phyloP scores from a whole-genome alignment of 37 sponge, comb jelly and placozoan genomes.

The Ianthella basta region DNA sequence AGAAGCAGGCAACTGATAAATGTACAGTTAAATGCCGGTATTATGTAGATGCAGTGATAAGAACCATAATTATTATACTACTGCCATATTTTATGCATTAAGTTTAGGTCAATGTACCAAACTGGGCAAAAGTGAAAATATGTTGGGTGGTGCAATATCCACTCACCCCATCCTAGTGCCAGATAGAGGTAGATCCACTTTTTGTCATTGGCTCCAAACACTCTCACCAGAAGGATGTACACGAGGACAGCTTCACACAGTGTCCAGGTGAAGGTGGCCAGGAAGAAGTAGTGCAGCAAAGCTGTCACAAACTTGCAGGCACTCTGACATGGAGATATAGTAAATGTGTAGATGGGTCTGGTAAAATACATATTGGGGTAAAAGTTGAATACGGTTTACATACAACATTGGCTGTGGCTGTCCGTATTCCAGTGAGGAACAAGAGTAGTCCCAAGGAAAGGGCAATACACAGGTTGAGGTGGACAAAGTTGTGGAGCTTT shows the following conservation, averaged over 20 bases:
- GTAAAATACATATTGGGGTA: too few relatives aligned
- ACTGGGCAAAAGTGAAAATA: too few relatives aligned
- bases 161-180: constrained; percentile 23
- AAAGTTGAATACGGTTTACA: too few relatives aligned
- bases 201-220: constrained; percentile 13
- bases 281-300: constrained; percentile 48
- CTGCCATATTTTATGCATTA: too few relatives aligned
- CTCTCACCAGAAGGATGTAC: constrained; percentile 35
- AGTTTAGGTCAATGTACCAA: too few relatives aligned
- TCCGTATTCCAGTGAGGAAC: too few relatives aligned
- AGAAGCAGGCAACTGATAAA: background rate
- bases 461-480: too few relatives aligned
- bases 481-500: too few relatives aligned
- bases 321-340: background rate
- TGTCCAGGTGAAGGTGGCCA: constrained; percentile 48
- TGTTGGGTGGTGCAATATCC: too few relatives aligned
- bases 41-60: background rate
- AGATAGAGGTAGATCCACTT: constrained; percentile 32
- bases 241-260: constrained; percentile 53
- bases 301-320: constrained; percentile 41
- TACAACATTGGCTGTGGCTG: too few relatives aligned
- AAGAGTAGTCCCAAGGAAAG: too few relatives aligned
- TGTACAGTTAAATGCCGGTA: background rate
- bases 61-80: too few relatives aligned
- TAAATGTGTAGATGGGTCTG: background rate